A percentile compares a stretch with the other conserved stretches of the same genome.
Conservation (phyloP, 2,888 invertebrate genomes). For the Agrypnus murinus region DNA sequence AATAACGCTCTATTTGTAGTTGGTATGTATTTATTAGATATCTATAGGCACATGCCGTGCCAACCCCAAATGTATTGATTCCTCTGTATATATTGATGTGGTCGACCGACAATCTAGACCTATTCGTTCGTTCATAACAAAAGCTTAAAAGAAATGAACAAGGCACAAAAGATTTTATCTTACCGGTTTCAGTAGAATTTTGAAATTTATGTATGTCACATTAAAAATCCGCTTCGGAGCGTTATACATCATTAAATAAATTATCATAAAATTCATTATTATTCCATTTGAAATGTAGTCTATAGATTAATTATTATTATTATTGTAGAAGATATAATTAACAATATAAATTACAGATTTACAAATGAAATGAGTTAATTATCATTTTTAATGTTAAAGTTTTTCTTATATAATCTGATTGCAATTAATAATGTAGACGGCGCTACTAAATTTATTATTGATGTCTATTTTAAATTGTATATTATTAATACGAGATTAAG, state of each 20-base stretch:
- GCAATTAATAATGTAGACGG: not conserved
- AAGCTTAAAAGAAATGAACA: slow-evolving; percentile 5
- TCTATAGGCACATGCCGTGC: slow-evolving; percentile 58
- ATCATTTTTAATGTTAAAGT: not conserved
- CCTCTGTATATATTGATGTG: slow-evolving; percentile 53
- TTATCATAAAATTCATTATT: no score
- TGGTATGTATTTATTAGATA: slow-evolving; percentile 57
- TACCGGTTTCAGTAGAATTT: no score
- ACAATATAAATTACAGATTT: not conserved
- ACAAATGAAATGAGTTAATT: slow-evolving; percentile 13
- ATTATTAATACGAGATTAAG: not conserved
- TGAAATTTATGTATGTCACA: no score
- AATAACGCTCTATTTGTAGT: slow-evolving; percentile 44
- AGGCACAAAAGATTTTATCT: no score
- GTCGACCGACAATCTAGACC: slow-evolving; percentile 52
- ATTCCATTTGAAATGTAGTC: slow-evolving; percentile 3
- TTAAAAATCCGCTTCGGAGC: no score
- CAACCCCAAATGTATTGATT: slow-evolving; percentile 58
- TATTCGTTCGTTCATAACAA: slow-evolving; percentile 20
- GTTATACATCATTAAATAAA: no score
- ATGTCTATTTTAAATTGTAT: not conserved
- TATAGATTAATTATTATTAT: slow-evolving; percentile 9
- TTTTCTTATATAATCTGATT: not conserved
- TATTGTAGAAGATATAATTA: slow-evolving; percentile 1
- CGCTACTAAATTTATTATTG: not conserved